Evolutionary conservation across 2,797 vertebrate genomes (phyloP).

Genomic region (Leuciscus waleckii): DNA sequence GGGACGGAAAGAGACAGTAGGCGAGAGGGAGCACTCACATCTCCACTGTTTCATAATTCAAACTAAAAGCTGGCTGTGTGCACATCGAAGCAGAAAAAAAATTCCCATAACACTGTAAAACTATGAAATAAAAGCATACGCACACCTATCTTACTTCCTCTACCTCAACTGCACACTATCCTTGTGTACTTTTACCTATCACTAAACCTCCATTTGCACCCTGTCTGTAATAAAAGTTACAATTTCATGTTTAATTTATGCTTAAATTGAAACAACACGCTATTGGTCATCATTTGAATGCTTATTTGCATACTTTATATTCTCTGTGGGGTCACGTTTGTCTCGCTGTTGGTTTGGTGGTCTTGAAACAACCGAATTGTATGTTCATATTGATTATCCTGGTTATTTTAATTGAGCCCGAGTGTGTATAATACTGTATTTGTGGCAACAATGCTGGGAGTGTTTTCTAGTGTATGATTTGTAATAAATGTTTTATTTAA

Average conservation of each 20-base stretch:
- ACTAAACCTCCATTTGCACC: not conserved
- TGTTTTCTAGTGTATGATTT: not conserved
- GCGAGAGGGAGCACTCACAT: slow-evolving; percentile 14
- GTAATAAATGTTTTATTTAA: not conserved
- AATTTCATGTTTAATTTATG: not conserved
- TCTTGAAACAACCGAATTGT: not conserved
- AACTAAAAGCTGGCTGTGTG: slow-evolving; percentile 43
- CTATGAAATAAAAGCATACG: slow-evolving; percentile 5
- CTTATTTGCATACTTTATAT: not conserved
- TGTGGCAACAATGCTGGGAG: not conserved
- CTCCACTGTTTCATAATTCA: slow-evolving; percentile 47
- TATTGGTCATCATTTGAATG: not conserved
- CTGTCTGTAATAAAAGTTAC: not conserved
- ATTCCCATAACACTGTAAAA: slow-evolving; percentile 9
- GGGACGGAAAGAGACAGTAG: not conserved
- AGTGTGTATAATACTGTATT: not conserved
- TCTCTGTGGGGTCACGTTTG: not conserved
- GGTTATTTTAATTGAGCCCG: not conserved
- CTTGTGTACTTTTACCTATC: not conserved
- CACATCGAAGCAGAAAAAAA: slow-evolving; percentile 6
- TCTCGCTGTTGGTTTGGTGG: not conserved
- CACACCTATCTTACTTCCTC: not conserved
- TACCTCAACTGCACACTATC: not conserved
- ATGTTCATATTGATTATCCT: slow-evolving; percentile 3
- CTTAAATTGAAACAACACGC: not conserved